Conservation (phyloP, 2,797 vertebrate genomes). For the Bovichtus variegatus region DNA sequence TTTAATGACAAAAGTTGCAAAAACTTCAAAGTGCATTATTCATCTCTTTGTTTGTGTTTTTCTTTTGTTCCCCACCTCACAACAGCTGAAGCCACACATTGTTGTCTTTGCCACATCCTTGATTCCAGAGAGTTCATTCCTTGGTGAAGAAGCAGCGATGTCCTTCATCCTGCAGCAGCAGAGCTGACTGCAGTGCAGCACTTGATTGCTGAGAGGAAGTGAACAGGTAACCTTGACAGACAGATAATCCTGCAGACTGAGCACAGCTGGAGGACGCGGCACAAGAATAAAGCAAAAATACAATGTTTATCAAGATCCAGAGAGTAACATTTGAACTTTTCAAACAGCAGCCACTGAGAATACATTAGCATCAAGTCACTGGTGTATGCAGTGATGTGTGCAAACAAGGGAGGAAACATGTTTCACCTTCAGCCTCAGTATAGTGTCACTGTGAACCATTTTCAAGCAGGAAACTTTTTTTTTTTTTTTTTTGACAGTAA, state of each 20-base stretch:
- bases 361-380: background rate
- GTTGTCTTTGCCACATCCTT: background rate
- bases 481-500: too few relatives aligned
- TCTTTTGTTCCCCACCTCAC: background rate
- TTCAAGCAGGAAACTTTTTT: background rate
- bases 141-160: constrained; percentile 5
- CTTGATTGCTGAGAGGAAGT: background rate
- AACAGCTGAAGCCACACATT: background rate
- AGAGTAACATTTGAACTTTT: background rate
- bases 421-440: background rate
- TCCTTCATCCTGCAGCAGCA: constrained; percentile 21
- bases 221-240: constrained; percentile 21
- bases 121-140: constrained; percentile 12
- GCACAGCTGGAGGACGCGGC: constrained; percentile 15
- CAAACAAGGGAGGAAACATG: background rate
- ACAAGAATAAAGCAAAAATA: background rate
- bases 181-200: constrained; percentile 7
- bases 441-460: background rate
- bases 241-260: background rate
- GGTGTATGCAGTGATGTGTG: background rate
- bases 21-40: constrained; percentile 34
- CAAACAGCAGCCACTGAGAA: background rate
- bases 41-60: background rate
- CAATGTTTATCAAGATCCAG: background rate
- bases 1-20: constrained; percentile 62